A percentile compares a stretch with the other conserved stretches of the same genome.
Conservation (phyloP, 2,113 vertebrate genomes). For the Chloroceryle aenea region DNA sequence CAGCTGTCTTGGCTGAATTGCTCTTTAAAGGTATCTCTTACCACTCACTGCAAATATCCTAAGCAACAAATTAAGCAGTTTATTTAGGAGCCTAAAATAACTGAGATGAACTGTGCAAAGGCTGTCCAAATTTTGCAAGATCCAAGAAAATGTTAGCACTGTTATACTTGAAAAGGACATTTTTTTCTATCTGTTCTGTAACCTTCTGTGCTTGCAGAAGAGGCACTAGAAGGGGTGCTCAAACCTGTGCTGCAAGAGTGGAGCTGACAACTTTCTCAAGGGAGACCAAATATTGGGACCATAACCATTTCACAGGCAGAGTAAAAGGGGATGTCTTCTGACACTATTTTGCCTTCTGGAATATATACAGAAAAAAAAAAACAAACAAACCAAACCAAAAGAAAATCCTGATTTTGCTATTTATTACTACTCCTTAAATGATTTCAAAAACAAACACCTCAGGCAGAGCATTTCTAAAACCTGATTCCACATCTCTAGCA, state of each 20-base stretch:
- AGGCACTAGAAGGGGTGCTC: neutral
- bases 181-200: neutral
- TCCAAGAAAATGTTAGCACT: neutral
- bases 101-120: neutral
- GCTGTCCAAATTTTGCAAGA: neutral
- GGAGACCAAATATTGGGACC: neutral
- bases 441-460: neutral
- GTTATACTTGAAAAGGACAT: neutral
- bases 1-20: neutral
- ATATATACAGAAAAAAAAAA: neutral
- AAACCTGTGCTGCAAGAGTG: neutral
- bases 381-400: too few relatives aligned
- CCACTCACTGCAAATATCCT: neutral
- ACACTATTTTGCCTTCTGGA: neutral
- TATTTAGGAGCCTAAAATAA: neutral
- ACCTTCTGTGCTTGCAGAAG: neutral
- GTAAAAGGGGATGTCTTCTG: neutral
- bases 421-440: neutral
- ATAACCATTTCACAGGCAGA: neutral
- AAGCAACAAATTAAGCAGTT: neutral
- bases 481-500: neutral
- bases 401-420: neutral
- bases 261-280: neutral
- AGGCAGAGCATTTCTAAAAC: neutral
- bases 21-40: neutral